A percentile compares a stretch with the other conserved stretches of the same genome.
Evolutionary conservation across 1,140 invertebrate species (phyloP).

Genomic region (Micrasema longulum): DNA sequence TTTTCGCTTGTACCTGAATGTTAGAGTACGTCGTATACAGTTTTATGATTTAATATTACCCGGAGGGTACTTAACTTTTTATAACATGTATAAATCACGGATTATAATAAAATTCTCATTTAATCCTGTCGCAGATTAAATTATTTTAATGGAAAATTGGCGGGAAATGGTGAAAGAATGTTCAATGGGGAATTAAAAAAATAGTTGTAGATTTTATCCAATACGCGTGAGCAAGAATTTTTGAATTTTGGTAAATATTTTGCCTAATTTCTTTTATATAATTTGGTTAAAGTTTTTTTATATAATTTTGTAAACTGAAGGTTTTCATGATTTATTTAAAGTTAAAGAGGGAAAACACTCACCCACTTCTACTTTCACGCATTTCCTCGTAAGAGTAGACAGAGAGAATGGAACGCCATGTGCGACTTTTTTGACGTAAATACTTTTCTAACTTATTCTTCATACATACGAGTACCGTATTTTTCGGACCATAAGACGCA

Average conservation of each 20-base stretch:
- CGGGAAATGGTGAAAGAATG: slow-evolving; percentile 9
- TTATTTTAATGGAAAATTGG: slow-evolving; percentile 28
- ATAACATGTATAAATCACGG: slow-evolving; percentile 36
- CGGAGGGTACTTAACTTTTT: slow-evolving; percentile 27
- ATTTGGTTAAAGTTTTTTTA: neutral
- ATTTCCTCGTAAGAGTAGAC: neutral
- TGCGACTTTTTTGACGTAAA: too few species aligned
- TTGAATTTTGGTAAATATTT: neutral
- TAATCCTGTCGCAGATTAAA: slow-evolving; percentile 26
- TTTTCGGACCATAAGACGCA: too few species aligned
- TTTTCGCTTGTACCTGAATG: slow-evolving; percentile 26
- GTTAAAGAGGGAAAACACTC: too few species aligned
- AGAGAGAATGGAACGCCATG: too few species aligned
- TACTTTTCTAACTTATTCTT: too few species aligned
- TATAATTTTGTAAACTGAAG: too few species aligned
- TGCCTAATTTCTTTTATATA: neutral
- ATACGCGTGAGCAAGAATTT: too few species aligned
- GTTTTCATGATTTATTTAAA: too few species aligned
- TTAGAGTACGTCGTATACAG: slow-evolving; percentile 24
- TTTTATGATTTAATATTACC: slow-evolving; percentile 40
- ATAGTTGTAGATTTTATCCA: too few species aligned
- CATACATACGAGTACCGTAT: too few species aligned
- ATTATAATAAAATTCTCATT: slow-evolving; percentile 23
- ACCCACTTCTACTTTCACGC: neutral
- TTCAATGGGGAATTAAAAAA: neutral